These are phyloP conservation scores for Sebastes steindachneri DNA, from an alignment of 2,797 vertebrate species.

Conservation along the genomic window DNA sequence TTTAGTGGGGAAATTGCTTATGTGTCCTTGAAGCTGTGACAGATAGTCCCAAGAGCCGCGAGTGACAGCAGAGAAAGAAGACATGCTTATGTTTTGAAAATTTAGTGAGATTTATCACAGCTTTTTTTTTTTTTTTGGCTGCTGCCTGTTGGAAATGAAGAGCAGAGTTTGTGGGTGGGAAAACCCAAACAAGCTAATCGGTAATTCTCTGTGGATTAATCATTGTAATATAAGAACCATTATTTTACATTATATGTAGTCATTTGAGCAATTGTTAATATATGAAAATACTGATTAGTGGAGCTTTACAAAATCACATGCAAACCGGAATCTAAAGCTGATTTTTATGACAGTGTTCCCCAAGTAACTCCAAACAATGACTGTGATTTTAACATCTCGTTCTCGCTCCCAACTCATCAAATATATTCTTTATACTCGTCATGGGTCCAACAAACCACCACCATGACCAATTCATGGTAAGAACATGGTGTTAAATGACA, in stretches of 20 bases:
- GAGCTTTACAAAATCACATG: neutral
- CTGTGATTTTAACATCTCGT: neutral
- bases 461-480: fast-evolving
- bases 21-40: slow-evolving; percentile 1
- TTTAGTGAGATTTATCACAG: neutral
- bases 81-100: neutral
- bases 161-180: neutral
- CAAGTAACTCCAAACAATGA: neutral
- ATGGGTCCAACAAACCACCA: too few relatives aligned
- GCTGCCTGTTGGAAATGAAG: neutral
- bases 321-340: neutral
- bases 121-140: neutral
- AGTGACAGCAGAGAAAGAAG: neutral
- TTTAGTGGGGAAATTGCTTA: neutral
- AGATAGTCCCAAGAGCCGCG: neutral
- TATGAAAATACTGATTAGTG: neutral
- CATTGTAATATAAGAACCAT: neutral
- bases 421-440: too few relatives aligned
- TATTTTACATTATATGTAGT: neutral
- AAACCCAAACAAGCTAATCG: neutral
- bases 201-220: neutral
- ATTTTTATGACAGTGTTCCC: neutral
- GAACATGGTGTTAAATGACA: too few relatives aligned
- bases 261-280: neutral
- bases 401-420: too few relatives aligned